Evolutionary conservation across 1,140 invertebrate species (phyloP).

Genomic region (Capitella teleta): DNA sequence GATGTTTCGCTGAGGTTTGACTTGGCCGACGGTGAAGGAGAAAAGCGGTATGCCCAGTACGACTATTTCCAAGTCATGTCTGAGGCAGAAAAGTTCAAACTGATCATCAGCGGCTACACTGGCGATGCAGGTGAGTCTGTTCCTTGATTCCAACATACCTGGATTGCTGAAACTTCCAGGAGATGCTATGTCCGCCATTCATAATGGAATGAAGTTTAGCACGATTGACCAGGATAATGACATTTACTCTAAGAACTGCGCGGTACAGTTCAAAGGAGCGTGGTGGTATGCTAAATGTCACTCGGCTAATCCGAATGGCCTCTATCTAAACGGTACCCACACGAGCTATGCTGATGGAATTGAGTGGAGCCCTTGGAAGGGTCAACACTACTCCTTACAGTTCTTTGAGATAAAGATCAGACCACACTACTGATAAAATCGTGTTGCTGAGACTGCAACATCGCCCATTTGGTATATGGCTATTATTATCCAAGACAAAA

Average conservation of each 20-base stretch:
- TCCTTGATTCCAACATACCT: too few relatives aligned
- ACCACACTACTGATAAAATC: too few relatives aligned
- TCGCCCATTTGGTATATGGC: too few relatives aligned
- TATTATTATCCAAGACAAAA: too few relatives aligned
- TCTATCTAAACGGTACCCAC: conserved; percentile 26
- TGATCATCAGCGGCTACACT: neutral
- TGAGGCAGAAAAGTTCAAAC: neutral
- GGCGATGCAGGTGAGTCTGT: neutral
- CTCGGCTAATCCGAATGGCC: conserved; percentile 27
- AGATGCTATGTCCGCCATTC: too few relatives aligned
- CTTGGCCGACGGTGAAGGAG: neutral
- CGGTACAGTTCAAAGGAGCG: conserved; percentile 5
- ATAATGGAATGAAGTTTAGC: conserved; percentile 20
- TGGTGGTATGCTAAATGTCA: conserved; percentile 16
- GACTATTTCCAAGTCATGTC: neutral
- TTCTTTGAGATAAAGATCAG: conserved; percentile 36
- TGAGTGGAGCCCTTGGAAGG: conserved; percentile 38
- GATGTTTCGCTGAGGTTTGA: conserved; percentile 3
- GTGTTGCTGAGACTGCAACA: too few relatives aligned
- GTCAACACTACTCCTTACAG: conserved; percentile 38
- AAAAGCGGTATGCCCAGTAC: neutral
- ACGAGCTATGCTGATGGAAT: conserved; percentile 28
- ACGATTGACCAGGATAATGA: conserved; percentile 23
- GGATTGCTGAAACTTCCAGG: too few relatives aligned
- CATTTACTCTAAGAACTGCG: conserved; percentile 4